phyloP scores from a whole-genome alignment of 2,797 vertebrate species.

The Platyrinchus mystaceus region DNA sequence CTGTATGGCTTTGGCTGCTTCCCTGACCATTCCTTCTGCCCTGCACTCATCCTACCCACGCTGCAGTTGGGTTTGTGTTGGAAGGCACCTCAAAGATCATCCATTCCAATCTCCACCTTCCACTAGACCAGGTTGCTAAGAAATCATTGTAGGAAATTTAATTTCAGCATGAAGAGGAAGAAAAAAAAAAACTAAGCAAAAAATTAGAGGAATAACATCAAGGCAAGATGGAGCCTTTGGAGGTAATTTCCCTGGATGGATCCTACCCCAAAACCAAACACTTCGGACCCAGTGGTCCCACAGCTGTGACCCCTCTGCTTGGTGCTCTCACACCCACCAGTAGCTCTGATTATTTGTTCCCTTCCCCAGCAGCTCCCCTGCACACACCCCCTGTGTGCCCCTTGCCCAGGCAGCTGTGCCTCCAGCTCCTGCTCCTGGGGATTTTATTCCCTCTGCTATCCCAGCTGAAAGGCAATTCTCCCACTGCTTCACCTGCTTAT shows the following conservation, averaged over 20 bases:
- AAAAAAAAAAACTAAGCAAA: background rate
- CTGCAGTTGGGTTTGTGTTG: background rate
- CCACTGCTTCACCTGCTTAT: background rate
- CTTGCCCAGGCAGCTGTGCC: rapidly evolving
- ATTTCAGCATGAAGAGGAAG: background rate
- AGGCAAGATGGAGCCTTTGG: background rate
- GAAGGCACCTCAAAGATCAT: background rate
- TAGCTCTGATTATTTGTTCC: background rate
- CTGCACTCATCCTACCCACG: background rate
- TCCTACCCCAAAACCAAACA: background rate
- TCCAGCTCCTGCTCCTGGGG: background rate
- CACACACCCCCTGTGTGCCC: rapidly evolving
- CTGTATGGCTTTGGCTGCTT: background rate
- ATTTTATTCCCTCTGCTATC: background rate
- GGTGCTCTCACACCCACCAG: background rate
- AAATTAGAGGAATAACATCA: rapidly evolving
- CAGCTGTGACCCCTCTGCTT: background rate
- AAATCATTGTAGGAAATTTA: background rate
- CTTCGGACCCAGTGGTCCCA: background rate
- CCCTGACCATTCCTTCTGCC: background rate
- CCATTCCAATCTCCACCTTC: background rate
- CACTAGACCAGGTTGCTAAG: background rate
- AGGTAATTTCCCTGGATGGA: background rate
- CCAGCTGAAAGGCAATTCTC: background rate
- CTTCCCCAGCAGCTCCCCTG: background rate